Evolutionary conservation across 2,797 vertebrate genomes (phyloP), one percentile per base, ranked within the genome.

Genomic region (Enteromius unitaeniatus): DNA sequence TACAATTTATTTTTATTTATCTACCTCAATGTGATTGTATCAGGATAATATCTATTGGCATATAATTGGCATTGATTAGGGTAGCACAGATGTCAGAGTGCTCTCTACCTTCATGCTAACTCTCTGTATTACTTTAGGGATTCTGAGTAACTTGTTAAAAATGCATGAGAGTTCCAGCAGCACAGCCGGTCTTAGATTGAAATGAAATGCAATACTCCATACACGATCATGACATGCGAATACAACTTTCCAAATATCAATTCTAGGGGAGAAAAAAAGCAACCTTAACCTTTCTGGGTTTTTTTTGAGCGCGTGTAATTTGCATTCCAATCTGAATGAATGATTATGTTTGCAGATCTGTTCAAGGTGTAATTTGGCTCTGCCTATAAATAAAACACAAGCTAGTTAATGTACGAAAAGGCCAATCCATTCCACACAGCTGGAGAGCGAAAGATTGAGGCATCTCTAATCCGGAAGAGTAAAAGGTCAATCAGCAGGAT

Each of bases 381-480:
- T 45, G 49, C 64, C 76, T 85, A 86, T 90, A 85, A 90, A 90
- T 90, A 88, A 87, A 89, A 85, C 65, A 86, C 73, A 73, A 55
- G 82, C 42, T 72, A 80, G 83, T 86, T 88, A 90, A 86, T 55
- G 74, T 83, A 81, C 37, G 74, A 84, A 88, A 90, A 90, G 86
- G 88, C 86, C 86, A 88, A 86, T 86, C 75, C 80, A 82, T 90
- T 88, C 37, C 86, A 84, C 87, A 26, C 85, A 86, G 88, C 84
- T 73, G 86, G 82, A 84, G 74, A 47, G 45, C 47, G 53, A 74
- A 51, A 73, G 86, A 86, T 75, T 68, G 79, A 84, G 75, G 74
- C 49, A 34, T 74, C 76, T 78, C 70, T 88, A 86, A 88, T 88
- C 87, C 82, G 82, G 84, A 88, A 86, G 80, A 86, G 55, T 73